These are phyloP conservation scores for Baryphthengus martii DNA, from an alignment of 2,113 vertebrate genomes.

Conservation along the genomic window DNA sequence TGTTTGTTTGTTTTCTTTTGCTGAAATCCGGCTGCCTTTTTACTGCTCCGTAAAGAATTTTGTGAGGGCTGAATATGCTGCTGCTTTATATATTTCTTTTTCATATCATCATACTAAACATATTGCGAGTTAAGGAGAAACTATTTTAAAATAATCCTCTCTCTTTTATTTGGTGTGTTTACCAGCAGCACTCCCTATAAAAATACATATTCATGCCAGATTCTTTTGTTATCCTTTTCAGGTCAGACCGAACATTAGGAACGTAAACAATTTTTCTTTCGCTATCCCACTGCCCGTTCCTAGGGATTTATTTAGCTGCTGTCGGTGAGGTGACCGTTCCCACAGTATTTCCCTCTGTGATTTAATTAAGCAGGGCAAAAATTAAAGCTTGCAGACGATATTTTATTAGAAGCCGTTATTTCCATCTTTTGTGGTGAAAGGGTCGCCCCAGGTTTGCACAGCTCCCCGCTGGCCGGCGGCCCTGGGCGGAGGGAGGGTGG, in stretches of 20 bases:
- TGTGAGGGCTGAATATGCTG: background rate
- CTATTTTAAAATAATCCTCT: constrained; percentile 43
- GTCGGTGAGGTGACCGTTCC: constrained; percentile 36
- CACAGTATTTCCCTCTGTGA: background rate
- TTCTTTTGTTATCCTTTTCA: constrained; percentile 61
- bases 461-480: background rate
- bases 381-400: constrained; percentile 32
- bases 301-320: background rate
- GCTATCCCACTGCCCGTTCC: background rate
- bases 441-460: background rate
- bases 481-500: background rate
- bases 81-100: background rate
- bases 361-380: constrained; percentile 62
- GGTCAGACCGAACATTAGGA: constrained; percentile 52
- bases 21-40: constrained; percentile 27
- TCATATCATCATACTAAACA: background rate
- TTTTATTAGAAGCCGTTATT: constrained; percentile 16
- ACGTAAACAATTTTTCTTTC: constrained; percentile 59
- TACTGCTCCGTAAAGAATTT: background rate
- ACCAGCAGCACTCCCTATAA: constrained; percentile 32
- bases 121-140: constrained; percentile 50
- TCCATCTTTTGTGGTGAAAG: background rate
- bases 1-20: constrained; percentile 40
- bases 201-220: constrained; percentile 52
- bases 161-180: background rate